A percentile compares a stretch with the other conserved stretches of the same genome.
phyloP scores from a whole-genome alignment of 1,140 invertebrate genomes.

The Pristionchus pacificus region DNA sequence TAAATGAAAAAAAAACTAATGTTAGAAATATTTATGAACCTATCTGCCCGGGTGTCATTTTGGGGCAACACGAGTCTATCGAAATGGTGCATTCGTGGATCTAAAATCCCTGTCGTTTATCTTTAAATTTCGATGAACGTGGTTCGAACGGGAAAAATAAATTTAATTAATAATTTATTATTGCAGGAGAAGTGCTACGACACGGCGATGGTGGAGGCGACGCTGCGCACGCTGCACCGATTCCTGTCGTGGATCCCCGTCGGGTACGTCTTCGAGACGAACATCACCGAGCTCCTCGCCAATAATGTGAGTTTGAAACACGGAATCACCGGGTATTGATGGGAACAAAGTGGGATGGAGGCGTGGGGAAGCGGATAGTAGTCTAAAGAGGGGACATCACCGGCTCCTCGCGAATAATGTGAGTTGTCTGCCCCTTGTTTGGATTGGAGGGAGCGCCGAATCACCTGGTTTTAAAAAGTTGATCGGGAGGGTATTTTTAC shows the following conservation, averaged over 20 bases:
- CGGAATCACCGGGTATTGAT: not conserved
- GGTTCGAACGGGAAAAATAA: too few species aligned
- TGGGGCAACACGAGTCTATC: too few species aligned
- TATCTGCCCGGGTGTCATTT: too few species aligned
- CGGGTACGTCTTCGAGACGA: conserved; percentile 98
- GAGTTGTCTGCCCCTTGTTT: too few species aligned
- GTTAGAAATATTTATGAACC: too few species aligned
- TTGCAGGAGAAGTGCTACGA: conserved; percentile 79
- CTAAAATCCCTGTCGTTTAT: too few species aligned
- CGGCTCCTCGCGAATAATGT: not conserved
- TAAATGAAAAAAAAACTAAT: too few species aligned
- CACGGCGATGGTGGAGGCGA: conserved; percentile 65
- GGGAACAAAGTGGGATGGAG: conserved; percentile 6
- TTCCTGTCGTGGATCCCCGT: conserved; percentile 99
- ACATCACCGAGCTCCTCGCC: conserved; percentile 87
- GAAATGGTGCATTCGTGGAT: too few species aligned
- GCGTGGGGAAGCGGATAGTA: not conserved
- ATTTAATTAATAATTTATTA: not conserved
- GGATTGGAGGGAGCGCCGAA: too few species aligned
- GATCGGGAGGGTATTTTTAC: too few species aligned
- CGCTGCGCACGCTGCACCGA: conserved; percentile 86
- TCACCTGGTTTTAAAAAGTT: too few species aligned
- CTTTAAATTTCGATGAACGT: too few species aligned
- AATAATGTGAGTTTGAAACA: conserved; percentile 69
- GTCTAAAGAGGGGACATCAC: not conserved